Base-by-base conservation (phyloP, 2,888 invertebrate genomes). In the Eilema griseolum region DNA sequence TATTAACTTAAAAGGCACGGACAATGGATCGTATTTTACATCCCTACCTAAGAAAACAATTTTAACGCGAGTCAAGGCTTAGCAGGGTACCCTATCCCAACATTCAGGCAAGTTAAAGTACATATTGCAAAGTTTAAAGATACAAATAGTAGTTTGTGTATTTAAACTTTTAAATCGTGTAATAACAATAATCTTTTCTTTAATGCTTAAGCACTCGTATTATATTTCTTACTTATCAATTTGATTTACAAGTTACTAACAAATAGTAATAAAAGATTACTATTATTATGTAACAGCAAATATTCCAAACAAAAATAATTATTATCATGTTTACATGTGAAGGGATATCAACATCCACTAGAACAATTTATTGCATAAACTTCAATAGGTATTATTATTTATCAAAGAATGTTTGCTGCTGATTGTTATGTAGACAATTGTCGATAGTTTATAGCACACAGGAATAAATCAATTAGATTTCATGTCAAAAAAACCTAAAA, bases 81-180 rank as follows among this genome's bases (percentile, higher is more conserved):
- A 92, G 92, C 98, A 98, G 98, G 98, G 98, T 98, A 98, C 98
- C 98, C 98, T 98, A 98, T 98, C 98, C 98, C 98, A 98, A 98
- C 98, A 98, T 98, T 98, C 98, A 98, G 98, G 98, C 98, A 97
- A 97, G 93, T 92, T 89, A 82, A 81, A 77, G 73, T 81, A 73
- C 66, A 76, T 74, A 77, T 74, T 70, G 23, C 46, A 20, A 86
- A 87, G 84, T 79, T 88, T 90, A 85, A 79, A 89, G 89, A 92
- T 89, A 89, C 89, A 91, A 92, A 84, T 81, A 46, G 83, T 83
- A 86, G 56, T 87, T 92, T 90, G 90, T 72, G 67, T 86, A 75
- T 85, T 73, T 83, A 86, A 85, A 77, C 76, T 85, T 83, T n/a
- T 57, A 70, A 61, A 70, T 73, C 74, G 23, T 67, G 74, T 79